phyloP scores from a whole-genome alignment of 2,797 vertebrate genomes.

The Enteromius unitaeniatus region DNA sequence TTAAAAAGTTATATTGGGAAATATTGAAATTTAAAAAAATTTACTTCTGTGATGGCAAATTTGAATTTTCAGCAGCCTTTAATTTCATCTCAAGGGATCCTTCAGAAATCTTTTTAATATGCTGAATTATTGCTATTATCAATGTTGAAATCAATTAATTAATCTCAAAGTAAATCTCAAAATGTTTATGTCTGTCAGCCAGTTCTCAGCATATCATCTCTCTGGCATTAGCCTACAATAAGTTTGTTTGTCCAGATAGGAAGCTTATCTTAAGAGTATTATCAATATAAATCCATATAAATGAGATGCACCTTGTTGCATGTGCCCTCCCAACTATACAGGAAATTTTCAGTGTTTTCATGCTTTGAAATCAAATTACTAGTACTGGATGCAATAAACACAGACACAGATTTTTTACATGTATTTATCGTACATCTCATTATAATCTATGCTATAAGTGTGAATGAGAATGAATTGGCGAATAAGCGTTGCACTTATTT shows the following conservation, averaged over 20 bases:
- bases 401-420: slow-evolving; percentile 34
- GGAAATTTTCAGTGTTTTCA: slow-evolving; percentile 89
- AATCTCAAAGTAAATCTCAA: neutral
- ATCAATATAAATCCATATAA: slow-evolving; percentile 85
- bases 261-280: slow-evolving; percentile 3
- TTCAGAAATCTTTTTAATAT: neutral
- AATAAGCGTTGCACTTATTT: neutral
- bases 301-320: slow-evolving; percentile 94
- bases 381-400: slow-evolving; percentile 97
- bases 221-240: neutral
- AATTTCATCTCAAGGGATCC: neutral
- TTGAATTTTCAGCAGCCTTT: neutral
- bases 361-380: slow-evolving; percentile 95
- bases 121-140: neutral
- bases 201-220: neutral
- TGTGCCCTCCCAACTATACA: slow-evolving; percentile 95
- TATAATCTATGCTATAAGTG: neutral
- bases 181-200: neutral
- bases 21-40: no score
- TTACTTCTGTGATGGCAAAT: neutral
- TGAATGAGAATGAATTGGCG: neutral
- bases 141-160: neutral
- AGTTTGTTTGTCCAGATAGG: neutral
- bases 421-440: neutral
- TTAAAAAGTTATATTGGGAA: neutral